Evolutionary conservation across 2,113 vertebrate species (phyloP), one percentile per base, ranked within the genome.

Genomic region (Archilochus colubris): DNA sequence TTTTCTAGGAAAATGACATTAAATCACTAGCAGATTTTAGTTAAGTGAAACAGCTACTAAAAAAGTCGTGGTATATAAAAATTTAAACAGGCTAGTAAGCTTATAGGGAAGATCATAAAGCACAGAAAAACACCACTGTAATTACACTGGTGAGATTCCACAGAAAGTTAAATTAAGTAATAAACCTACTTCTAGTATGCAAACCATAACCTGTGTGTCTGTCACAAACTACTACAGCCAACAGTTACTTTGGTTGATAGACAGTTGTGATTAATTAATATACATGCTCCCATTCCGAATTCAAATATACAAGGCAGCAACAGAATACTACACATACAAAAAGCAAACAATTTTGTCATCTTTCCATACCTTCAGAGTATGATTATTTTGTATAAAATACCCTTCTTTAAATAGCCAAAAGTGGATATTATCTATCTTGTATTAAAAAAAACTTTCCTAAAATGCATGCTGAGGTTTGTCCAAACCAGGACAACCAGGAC

Each of bases 321-420:
- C 7, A 78, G 8, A 10, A 79, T 3, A 73, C 4, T 9, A 63
- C 22, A 30, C 4, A 61, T 5, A 51, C 2, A 72, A 82, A 82
- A 0, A 27, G 25, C 7, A 64, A 61, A 51, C 38, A 43, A 68
- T 24, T 0, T 1, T 19, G 33, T 24, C 5, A 38, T 16, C 5
- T 61, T 91, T 69, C 40, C 46, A 51, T 12, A 82, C 7, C 19
- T 46, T 67, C 3, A 78, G 6, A 6, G 18, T 27, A 51, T 21
- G 33, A 3, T 43, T 63, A 30, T 24, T 82, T 67, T 55, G 19
- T 7, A 61, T 8, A 72, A 81, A 79, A 89, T 23, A 79, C 0
- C 4, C 12, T 14, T 46, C 53, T 51, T 20, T 64, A 24, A 85
- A 38, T 3, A 64, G 31, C 2, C 23, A 44, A 28, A 82, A 38